A percentile compares a stretch with the other conserved stretches of the same genome.
Evolutionary conservation across 2,888 invertebrate species (phyloP).

Genomic region (Epirrita christyi): DNA sequence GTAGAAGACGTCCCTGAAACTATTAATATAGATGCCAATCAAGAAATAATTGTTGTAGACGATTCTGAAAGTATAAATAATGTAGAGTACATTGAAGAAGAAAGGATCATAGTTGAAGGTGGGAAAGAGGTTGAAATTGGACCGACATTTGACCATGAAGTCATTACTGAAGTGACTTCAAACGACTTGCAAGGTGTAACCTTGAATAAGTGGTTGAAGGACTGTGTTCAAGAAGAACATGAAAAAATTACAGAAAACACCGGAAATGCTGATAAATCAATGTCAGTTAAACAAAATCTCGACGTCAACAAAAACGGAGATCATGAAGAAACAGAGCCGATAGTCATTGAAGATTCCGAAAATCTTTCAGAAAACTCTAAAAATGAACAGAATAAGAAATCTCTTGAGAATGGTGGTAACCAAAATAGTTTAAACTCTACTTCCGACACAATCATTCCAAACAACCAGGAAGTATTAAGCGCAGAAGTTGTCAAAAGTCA

Average conservation of each 20-base stretch:
- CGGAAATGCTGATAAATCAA: constrained; percentile 6
- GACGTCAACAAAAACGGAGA: not conserved
- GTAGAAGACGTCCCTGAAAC: constrained; percentile 46
- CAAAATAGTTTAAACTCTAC: constrained; percentile 51
- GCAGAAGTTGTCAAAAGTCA: constrained; percentile 24
- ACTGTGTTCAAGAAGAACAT: constrained; percentile 6
- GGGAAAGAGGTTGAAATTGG: constrained; percentile 12
- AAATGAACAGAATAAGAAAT: constrained; percentile 1
- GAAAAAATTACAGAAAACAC: not conserved
- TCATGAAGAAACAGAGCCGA: constrained; percentile 2
- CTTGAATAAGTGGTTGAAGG: constrained; percentile 15
- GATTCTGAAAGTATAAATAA: constrained; percentile 18
- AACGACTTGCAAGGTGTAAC: constrained; percentile 6
- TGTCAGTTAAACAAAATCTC: constrained; percentile 1
- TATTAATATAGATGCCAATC: constrained; percentile 30
- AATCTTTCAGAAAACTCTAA: constrained; percentile 12
- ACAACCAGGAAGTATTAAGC: constrained; percentile 70
- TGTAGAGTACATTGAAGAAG: constrained; percentile 10
- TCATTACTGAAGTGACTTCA: constrained; percentile 13
- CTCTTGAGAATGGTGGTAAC: constrained; percentile 5
- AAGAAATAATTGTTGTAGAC: constrained; percentile 26
- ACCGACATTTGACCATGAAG: constrained; percentile 11
- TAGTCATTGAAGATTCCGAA: constrained; percentile 16
- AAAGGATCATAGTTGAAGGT: constrained; percentile 8
- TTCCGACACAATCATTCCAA: constrained; percentile 65